Conservation (phyloP, 2,888 invertebrate genomes). For the Leistus spinibarbis region DNA sequence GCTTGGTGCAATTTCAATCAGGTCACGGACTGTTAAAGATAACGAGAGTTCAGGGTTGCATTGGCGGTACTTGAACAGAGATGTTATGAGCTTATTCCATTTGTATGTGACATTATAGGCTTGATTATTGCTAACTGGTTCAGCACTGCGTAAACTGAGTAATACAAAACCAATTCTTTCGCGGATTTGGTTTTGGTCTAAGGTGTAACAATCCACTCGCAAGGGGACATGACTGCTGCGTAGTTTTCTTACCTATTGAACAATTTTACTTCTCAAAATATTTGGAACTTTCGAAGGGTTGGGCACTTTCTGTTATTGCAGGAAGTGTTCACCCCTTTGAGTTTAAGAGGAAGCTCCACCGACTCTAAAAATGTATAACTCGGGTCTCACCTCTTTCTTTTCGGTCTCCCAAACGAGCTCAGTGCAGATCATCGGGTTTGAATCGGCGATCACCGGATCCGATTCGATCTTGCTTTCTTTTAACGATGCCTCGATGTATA, state of each 20-base stretch:
- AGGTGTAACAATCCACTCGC: conserved; percentile 71
- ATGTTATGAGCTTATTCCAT: conserved; percentile 69
- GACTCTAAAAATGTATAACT: neutral
- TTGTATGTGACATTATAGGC: conserved; percentile 61
- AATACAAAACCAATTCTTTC: conserved; percentile 71
- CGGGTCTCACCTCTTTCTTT: conserved; percentile 60
- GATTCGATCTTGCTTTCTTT: conserved; percentile 62
- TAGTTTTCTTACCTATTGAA: conserved; percentile 65
- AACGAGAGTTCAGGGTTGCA: conserved; percentile 68
- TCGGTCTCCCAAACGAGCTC: conserved; percentile 82
- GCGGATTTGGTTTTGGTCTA: conserved; percentile 62
- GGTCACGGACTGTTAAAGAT: conserved; percentile 65
- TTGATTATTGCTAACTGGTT: conserved; percentile 52
- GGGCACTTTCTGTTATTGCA: no score
- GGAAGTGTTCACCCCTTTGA: no score
- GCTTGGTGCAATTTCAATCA: conserved; percentile 46
- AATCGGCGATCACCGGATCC: conserved; percentile 64
- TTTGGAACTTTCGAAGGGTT: no score
- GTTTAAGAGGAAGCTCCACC: no score
- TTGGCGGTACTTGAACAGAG: conserved; percentile 62
- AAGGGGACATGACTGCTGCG: conserved; percentile 75
- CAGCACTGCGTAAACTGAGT: conserved; percentile 70
- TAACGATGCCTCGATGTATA: conserved; percentile 53
- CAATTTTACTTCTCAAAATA: neutral
- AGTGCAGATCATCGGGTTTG: conserved; percentile 69